Conservation (phyloP, 2,797 vertebrate genomes). For the Intellagama lesueurii region DNA sequence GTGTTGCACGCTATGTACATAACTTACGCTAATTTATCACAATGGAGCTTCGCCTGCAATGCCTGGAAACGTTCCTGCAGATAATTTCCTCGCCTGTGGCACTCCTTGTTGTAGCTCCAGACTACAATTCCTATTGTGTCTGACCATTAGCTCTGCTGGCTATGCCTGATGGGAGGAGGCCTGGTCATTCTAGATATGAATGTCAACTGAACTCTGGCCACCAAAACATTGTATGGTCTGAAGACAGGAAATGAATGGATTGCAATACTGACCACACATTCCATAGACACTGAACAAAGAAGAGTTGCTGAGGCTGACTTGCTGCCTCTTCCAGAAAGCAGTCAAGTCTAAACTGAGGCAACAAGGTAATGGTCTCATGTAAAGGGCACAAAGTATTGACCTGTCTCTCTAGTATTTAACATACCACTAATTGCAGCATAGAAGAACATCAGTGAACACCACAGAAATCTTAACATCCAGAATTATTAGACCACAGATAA, state of each 20-base stretch:
- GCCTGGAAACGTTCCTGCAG: no score
- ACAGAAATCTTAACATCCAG: conserved; percentile 42
- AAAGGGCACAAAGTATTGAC: conserved; percentile 44
- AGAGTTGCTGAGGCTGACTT: conserved; percentile 25
- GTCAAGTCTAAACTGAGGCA: conserved; percentile 5
- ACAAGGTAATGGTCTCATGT: conserved; percentile 40
- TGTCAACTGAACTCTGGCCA: conserved; percentile 23
- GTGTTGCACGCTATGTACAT: no score
- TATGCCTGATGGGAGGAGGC: not conserved
- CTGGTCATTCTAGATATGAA: not conserved
- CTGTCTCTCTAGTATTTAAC: conserved; percentile 24
- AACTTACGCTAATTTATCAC: no score
- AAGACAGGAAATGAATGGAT: conserved; percentile 16
- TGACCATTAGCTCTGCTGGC: no score
- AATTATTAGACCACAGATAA: conserved; percentile 52
- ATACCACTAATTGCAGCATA: conserved; percentile 40
- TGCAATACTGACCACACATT: conserved; percentile 22
- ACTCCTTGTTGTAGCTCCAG: no score
- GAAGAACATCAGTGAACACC: conserved; percentile 61
- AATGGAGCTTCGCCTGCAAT: no score
- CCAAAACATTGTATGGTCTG: not conserved
- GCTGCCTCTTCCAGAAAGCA: conserved; percentile 34
- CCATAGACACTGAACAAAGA: not conserved
- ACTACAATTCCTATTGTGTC: no score
- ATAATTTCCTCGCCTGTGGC: no score